A percentile compares a stretch with the other conserved stretches of the same genome.
Conservation (phyloP, 1,140 invertebrate species). For the Copidosoma floridanum region DNA sequence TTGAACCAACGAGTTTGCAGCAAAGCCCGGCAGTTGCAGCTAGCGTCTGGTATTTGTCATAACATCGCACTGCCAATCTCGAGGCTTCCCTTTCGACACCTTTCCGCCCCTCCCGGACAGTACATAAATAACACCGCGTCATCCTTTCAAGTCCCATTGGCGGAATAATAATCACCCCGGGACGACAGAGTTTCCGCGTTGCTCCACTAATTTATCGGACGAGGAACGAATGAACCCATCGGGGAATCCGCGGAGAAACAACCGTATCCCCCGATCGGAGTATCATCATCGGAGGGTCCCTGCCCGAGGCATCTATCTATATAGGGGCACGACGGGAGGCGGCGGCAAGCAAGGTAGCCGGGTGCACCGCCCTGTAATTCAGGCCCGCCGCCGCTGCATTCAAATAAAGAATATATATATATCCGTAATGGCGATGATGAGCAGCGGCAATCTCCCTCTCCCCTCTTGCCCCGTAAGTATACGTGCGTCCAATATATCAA, state of each 20-base stretch:
- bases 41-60: slow-evolving; percentile 46
- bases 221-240: too few species aligned
- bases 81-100: slow-evolving; percentile 34
- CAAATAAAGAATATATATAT: slow-evolving; percentile 58
- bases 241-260: too few species aligned
- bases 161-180: neutral
- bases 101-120: neutral
- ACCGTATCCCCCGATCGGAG: slow-evolving; percentile 20
- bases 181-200: too few species aligned
- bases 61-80: too few species aligned
- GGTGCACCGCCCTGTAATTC: slow-evolving; percentile 55
- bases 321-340: too few species aligned
- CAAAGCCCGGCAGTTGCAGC: too few species aligned
- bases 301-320: neutral
- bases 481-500: slow-evolving; percentile 16
- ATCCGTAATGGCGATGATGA: slow-evolving; percentile 57
- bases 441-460: slow-evolving; percentile 47
- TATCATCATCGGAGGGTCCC: neutral
- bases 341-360: slow-evolving; percentile 55
- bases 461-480: neutral
- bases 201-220: too few species aligned
- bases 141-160: neutral
- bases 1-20: too few species aligned
- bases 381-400: slow-evolving; percentile 43
- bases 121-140: too few species aligned